Evolutionary conservation across 2,797 vertebrate genomes (phyloP).

Genomic region (Danio jaintianensis): DNA sequence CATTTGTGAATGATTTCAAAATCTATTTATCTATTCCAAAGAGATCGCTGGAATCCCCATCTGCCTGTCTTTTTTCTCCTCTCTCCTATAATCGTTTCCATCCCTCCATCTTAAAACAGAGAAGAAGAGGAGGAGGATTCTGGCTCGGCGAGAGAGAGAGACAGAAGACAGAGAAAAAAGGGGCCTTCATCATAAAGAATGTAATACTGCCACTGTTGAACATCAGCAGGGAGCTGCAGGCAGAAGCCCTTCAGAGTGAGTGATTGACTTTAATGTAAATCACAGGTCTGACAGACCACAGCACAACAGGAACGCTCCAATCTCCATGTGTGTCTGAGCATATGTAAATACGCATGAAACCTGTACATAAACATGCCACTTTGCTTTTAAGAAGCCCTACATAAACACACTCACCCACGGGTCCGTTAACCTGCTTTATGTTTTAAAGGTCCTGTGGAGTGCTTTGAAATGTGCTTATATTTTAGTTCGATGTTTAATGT

Average conservation of each 20-base stretch:
- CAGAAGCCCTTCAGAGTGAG: constrained; percentile 53
- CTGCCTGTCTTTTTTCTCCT: constrained; percentile 78
- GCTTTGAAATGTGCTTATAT: too few relatives aligned
- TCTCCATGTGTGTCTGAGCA: constrained; percentile 21
- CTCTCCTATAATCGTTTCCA: constrained; percentile 86
- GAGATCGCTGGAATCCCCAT: constrained; percentile 90
- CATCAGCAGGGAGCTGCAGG: constrained; percentile 62
- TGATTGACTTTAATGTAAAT: constrained; percentile 65
- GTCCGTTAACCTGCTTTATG: constrained; percentile 16
- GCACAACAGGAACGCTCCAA: constrained; percentile 27
- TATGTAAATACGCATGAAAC: constrained; percentile 46
- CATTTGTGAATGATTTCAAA: constrained; percentile 92
- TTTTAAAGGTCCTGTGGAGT: not conserved
- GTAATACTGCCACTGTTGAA: constrained; percentile 74
- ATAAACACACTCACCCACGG: constrained; percentile 13
- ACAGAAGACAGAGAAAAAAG: constrained; percentile 64
- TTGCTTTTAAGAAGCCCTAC: constrained; percentile 32
- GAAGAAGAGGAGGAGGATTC: constrained; percentile 64
- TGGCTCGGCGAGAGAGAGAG: constrained; percentile 52
- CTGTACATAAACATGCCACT: constrained; percentile 44
- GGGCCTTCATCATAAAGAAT: constrained; percentile 64
- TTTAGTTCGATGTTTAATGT: too few relatives aligned
- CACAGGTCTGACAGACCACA: constrained; percentile 58
- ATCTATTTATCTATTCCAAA: constrained; percentile 89
- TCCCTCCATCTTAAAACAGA: constrained; percentile 72